These are phyloP conservation scores for Drosophila ohnishii DNA, from an alignment of 1,140 invertebrate genomes.

Conservation along the genomic window DNA sequence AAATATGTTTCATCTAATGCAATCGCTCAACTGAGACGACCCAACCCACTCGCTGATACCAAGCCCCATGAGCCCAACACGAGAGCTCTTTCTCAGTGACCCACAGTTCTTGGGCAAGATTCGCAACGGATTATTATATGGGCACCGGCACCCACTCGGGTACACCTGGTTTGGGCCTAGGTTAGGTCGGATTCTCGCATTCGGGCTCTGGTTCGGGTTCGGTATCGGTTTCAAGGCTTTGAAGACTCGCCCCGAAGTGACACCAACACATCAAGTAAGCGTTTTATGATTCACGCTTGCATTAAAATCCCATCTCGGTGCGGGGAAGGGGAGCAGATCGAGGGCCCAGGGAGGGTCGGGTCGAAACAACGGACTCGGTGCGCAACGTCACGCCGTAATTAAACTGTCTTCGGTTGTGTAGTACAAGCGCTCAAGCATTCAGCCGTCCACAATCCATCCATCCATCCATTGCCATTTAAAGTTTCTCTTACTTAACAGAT, in stretches of 20 bases:
- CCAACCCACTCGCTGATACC: slow-evolving; percentile 4
- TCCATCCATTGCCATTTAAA: slow-evolving; percentile 67
- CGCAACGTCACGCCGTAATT: slow-evolving; percentile 80
- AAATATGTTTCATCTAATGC: slow-evolving; percentile 15
- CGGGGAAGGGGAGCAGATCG: slow-evolving; percentile 36
- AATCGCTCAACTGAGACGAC: slow-evolving; percentile 5
- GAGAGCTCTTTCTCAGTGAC: slow-evolving; percentile 31
- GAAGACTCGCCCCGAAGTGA: slow-evolving; percentile 36
- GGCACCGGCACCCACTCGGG: slow-evolving; percentile 55
- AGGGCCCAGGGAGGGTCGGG: slow-evolving; percentile 5
- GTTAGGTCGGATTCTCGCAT: slow-evolving; percentile 3
- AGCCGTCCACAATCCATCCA: slow-evolving; percentile 75
- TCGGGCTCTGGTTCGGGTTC: background rate
- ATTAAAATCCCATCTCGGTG: slow-evolving; percentile 70
- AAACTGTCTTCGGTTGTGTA: slow-evolving; percentile 76
- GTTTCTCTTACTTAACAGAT: slow-evolving; percentile 68
- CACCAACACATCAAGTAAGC: slow-evolving; percentile 60
- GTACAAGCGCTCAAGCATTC: slow-evolving; percentile 72
- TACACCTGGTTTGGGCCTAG: background rate
- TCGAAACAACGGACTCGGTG: slow-evolving; percentile 55
- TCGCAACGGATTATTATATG: slow-evolving; percentile 54
- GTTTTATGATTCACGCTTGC: slow-evolving; percentile 80
- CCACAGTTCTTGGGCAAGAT: slow-evolving; percentile 40
- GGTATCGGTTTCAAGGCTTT: slow-evolving; percentile 12
- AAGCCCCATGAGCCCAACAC: background rate